A percentile compares a stretch with the other conserved stretches of the same genome.
These are phyloP conservation scores for Unio pictorum DNA, from an alignment of 2,888 invertebrate species.

Conservation along the genomic window DNA sequence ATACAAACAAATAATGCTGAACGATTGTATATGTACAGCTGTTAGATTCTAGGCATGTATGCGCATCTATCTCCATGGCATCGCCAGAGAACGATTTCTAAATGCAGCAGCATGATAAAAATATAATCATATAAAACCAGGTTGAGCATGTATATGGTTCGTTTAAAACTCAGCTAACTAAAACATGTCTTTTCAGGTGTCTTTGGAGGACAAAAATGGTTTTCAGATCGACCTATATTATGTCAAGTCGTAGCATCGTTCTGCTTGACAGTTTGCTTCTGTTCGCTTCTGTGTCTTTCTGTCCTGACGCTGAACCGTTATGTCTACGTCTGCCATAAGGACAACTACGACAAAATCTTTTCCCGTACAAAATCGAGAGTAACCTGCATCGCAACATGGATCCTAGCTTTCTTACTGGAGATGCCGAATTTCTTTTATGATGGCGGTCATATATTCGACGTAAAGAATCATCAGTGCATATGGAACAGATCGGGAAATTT, in stretches of 20 bases:
- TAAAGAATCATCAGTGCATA: slow-evolving; percentile 60
- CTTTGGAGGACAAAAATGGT: too few species aligned
- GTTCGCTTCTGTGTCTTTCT: slow-evolving; percentile 57
- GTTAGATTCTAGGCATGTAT: too few species aligned
- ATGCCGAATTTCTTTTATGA: slow-evolving; percentile 59
- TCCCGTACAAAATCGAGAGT: slow-evolving; percentile 29
- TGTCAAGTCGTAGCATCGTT: slow-evolving; percentile 55
- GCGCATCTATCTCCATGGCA: too few species aligned
- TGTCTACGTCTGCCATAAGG: slow-evolving; percentile 48
- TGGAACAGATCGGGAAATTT: slow-evolving; percentile 61
- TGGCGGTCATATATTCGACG: slow-evolving; percentile 61
- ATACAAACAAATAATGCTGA: too few species aligned
- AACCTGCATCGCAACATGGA: slow-evolving; percentile 54
- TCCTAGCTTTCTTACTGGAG: slow-evolving; percentile 52
- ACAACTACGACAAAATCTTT: slow-evolving; percentile 45
- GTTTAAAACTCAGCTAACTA: too few species aligned
- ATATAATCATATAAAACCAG: too few species aligned
- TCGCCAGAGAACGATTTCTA: too few species aligned
- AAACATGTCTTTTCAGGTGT: too few species aligned
- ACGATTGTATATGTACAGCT: too few species aligned
- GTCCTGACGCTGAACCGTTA: slow-evolving; percentile 58
- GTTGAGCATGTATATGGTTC: too few species aligned
- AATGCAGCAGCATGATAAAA: too few species aligned
- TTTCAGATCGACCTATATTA: slow-evolving; percentile 9
- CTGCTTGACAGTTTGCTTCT: slow-evolving; percentile 63